Evolutionary conservation across 2,113 vertebrate species (phyloP), one percentile per base, ranked within the genome.

Genomic region (Chaetura pelagica): DNA sequence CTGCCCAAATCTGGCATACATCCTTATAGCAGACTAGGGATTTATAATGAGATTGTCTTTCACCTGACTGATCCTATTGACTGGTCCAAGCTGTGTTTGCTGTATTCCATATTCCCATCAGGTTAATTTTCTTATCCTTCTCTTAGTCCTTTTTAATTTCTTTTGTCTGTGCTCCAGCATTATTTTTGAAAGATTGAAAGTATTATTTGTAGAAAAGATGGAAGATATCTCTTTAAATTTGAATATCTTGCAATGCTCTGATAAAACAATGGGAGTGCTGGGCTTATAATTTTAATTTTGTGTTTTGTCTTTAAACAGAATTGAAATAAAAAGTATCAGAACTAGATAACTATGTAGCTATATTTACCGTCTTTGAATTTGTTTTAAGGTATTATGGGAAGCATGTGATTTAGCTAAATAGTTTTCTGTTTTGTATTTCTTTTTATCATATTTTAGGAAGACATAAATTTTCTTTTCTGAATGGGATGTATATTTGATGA

Each of bases 1-100:
- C 61, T 94, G 83, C 64, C 48, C 69, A 84, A 92, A 91, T 87
- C 69, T 92, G 81, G 82, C 80, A 82, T 64, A 84, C 94, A 82
- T 58, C 69, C 54, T 49, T 79, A 42, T 2, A 68, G 27, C 30
- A 9, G 30, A 32, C 57, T 48, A 35, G 15, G 77, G 23, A 84
- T 81, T 84, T 91, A 58, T 59, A 69, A 85, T 74, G 73, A 97
- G 68, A 67, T 86, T 85, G 40, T 78, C 62, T 89, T 96, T 93
- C 67, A 92, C 57, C 54, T 89, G 77, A 72, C 61, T 87, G 82
- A 68, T 94, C 82, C 16, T 66, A 8, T 20, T 94, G 73, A 62
- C 69, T 76, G 52, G 66, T 82, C 40, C 38, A 84, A 52, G 58
- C 8, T 84, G 15, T 73, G 30, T 82, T 91, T 94, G n/a, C 27